phyloP scores from a whole-genome alignment of 2,888 invertebrate species.

The Lithophane ornitopus region DNA sequence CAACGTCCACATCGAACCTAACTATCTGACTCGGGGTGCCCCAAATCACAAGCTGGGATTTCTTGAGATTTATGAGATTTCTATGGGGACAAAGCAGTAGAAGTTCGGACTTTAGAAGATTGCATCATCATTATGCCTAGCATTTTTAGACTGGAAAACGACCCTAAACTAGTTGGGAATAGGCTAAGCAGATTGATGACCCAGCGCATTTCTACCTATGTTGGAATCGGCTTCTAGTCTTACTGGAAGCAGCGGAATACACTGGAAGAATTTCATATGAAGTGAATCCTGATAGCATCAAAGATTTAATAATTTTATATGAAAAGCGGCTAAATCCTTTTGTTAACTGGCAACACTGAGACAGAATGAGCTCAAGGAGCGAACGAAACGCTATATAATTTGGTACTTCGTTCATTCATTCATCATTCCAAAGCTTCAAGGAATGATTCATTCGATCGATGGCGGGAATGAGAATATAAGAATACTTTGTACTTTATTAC shows the following conservation, averaged over 20 bases:
- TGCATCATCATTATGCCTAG: neutral
- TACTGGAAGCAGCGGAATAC: neutral
- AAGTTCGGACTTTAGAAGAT: neutral
- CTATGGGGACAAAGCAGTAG: neutral
- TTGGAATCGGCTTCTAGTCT: neutral
- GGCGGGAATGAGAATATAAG: conserved; percentile 62
- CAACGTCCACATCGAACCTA: neutral
- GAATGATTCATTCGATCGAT: conserved; percentile 8
- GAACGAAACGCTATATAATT: neutral
- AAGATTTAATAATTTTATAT: no score
- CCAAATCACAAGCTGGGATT: no score
- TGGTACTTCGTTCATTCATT: conserved; percentile 17
- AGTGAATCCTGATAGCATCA: neutral
- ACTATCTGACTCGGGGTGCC: no score
- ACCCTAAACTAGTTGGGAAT: no score
- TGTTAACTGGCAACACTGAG: neutral
- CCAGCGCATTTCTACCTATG: neutral
- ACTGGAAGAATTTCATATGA: neutral
- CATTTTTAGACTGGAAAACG: no score
- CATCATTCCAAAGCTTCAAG: no score
- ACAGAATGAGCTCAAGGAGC: neutral
- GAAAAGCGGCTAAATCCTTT: neutral
- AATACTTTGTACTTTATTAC: conserved; percentile 33
- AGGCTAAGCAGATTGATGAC: no score
- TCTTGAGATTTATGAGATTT: neutral